Percentiles rank a stretch among this genome's conserved stretches.
These are phyloP conservation scores for Verasper variegatus DNA, from an alignment of 2,113 vertebrate genomes.

Conservation along the genomic window DNA sequence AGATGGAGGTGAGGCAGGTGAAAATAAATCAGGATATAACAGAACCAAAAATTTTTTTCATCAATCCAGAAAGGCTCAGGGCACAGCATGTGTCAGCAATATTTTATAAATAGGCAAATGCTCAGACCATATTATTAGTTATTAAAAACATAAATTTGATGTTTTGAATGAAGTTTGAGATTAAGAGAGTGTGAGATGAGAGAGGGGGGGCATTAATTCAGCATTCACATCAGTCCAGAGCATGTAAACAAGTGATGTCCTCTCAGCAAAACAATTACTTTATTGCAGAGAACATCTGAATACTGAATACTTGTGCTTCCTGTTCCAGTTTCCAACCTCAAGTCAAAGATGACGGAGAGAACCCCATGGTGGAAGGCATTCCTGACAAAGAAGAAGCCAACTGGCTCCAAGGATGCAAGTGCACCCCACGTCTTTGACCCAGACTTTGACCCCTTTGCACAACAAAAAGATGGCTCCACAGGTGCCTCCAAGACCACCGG, in stretches of 20 bases:
- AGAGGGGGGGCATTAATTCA: too few relatives aligned
- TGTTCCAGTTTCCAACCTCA: slow-evolving; percentile 18
- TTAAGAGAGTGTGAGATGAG: not conserved
- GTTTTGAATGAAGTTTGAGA: not conserved
- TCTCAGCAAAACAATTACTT: not conserved
- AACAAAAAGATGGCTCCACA: slow-evolving; percentile 25
- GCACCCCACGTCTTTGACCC: not conserved
- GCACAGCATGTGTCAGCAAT: not conserved
- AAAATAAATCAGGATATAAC: not conserved
- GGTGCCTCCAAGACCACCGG: slow-evolving; percentile 20
- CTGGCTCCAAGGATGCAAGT: slow-evolving; percentile 31
- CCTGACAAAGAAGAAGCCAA: slow-evolving; percentile 70
- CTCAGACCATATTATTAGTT: not conserved
- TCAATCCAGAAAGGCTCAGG: not conserved
- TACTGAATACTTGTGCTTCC: not conserved
- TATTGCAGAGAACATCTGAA: not conserved
- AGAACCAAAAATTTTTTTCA: not conserved
- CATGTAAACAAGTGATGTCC: not conserved
- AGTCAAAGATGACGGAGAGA: slow-evolving; percentile 79
- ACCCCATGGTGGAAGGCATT: slow-evolving; percentile 81
- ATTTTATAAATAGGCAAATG: not conserved
- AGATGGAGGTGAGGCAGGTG: not conserved
- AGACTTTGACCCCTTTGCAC: slow-evolving; percentile 71
- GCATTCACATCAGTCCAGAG: not conserved
- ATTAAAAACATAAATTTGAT: not conserved